Percentiles rank a stretch among this genome's conserved stretches.
These are phyloP conservation scores for Cyanoliseus patagonus DNA, from an alignment of 2,113 vertebrate genomes.

Conservation along the genomic window DNA sequence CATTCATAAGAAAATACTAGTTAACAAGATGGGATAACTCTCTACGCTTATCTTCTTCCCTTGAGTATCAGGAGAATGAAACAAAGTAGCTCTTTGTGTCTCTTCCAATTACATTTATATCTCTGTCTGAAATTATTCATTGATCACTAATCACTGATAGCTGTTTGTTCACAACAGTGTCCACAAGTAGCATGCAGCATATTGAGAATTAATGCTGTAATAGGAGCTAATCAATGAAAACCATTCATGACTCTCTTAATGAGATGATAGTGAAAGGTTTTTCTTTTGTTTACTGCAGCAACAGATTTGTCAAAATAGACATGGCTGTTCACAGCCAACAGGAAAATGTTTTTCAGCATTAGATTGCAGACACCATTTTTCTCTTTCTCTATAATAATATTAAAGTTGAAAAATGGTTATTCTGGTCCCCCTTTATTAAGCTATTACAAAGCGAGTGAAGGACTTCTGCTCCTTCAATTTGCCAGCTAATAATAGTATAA, in stretches of 20 bases:
- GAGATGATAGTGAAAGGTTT: slow-evolving; percentile 60
- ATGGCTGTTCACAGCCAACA: slow-evolving; percentile 60
- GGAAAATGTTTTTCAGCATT: slow-evolving; percentile 49
- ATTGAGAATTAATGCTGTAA: slow-evolving; percentile 64
- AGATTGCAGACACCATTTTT: slow-evolving; percentile 44
- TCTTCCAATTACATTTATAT: slow-evolving; percentile 59
- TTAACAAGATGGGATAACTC: slow-evolving; percentile 48
- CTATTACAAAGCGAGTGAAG: slow-evolving; percentile 50
- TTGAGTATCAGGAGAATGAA: slow-evolving; percentile 46
- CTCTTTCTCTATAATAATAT: slow-evolving; percentile 55
- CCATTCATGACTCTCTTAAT: slow-evolving; percentile 58
- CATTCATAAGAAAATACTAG: slow-evolving; percentile 16
- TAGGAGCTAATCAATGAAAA: slow-evolving; percentile 75
- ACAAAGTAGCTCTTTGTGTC: slow-evolving; percentile 51
- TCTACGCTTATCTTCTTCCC: background rate
- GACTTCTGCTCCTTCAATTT: slow-evolving; percentile 63
- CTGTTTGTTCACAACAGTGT: slow-evolving; percentile 71
- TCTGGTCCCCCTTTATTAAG: slow-evolving; percentile 45
- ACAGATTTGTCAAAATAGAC: slow-evolving; percentile 59
- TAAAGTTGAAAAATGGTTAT: slow-evolving; percentile 58
- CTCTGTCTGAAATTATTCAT: slow-evolving; percentile 69
- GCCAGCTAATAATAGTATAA: slow-evolving; percentile 55
- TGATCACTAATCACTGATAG: slow-evolving; percentile 73
- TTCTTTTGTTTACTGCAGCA: slow-evolving; percentile 55
- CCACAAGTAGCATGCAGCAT: slow-evolving; percentile 39